These are phyloP conservation scores for Engraulis encrasicolus DNA, from an alignment of 2,113 vertebrate genomes.

Conservation along the genomic window DNA sequence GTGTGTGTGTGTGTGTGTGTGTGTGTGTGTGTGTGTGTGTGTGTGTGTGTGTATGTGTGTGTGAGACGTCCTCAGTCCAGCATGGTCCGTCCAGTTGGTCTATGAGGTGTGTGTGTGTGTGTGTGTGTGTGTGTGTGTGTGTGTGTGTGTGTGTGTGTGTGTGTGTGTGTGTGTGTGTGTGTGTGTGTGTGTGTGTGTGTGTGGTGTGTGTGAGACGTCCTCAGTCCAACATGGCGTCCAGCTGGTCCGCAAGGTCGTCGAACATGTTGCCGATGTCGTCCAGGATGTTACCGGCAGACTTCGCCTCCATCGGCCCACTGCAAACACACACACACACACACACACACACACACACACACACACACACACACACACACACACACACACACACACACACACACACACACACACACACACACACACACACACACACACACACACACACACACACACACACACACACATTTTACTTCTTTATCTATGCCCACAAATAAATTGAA, in stretches of 20 bases:
- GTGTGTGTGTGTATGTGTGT: neutral
- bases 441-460: no score
- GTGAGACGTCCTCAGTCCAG: conserved; percentile 79
- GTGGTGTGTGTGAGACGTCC: neutral
- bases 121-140: neutral
- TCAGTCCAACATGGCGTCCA: conserved; percentile 93
- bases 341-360: no score
- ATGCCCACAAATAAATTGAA: no score
- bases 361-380: no score
- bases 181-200: neutral
- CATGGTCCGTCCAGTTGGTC: conserved; percentile 75
- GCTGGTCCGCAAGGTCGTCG: conserved; percentile 81
- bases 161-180: conserved; percentile 35
- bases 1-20: no score
- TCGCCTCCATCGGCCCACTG: conserved; percentile 50
- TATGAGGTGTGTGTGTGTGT: neutral
- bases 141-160: neutral
- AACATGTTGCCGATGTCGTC: conserved; percentile 98
- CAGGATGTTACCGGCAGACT: conserved; percentile 87
- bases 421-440: no score
- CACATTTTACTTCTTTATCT: no score
- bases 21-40: conserved; percentile 36
- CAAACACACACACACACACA: neutral
- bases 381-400: no score
- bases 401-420: no score